Conservation (phyloP, 2,888 invertebrate species). For the Heteromurus nitidus region DNA sequence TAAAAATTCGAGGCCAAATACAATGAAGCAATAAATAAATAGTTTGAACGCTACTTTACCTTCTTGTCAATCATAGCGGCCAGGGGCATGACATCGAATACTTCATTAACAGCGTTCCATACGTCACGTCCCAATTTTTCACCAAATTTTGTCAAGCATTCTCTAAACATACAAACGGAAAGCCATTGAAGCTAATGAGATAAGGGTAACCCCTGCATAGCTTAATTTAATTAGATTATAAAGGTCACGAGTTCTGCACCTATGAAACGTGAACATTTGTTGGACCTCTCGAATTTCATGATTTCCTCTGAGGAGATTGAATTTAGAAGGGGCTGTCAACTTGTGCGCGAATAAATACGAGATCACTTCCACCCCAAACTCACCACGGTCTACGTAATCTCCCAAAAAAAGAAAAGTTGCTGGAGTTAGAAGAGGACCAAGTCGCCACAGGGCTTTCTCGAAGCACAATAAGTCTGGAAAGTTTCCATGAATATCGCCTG, state of each 20-base stretch:
- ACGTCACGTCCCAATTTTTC: conserved; percentile 80
- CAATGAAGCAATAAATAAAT: too few species aligned
- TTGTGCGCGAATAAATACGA: conserved; percentile 84
- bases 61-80: conserved; percentile 85
- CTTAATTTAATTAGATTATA: too few species aligned
- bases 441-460: conserved; percentile 83
- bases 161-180: conserved; percentile 78
- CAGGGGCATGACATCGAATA: conserved; percentile 84
- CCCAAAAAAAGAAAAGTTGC: conserved; percentile 83
- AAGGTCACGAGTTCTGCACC: too few species aligned
- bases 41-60: too few species aligned
- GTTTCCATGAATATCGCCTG: conserved; percentile 87
- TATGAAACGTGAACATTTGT: conserved; percentile 83
- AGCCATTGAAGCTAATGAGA: background rate
- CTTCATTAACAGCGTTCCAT: conserved; percentile 83
- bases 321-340: conserved; percentile 81
- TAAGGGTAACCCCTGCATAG: too few species aligned
- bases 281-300: conserved; percentile 86
- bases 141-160: conserved; percentile 83
- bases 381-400: conserved; percentile 86
- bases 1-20: too few species aligned
- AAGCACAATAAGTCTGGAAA: conserved; percentile 82
- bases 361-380: conserved; percentile 82
- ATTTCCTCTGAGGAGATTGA: conserved; percentile 83
- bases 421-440: conserved; percentile 81